Evolutionary conservation across 2,797 vertebrate species (phyloP), one percentile per base, ranked within the genome.

Genomic region (Rhinella marina): DNA sequence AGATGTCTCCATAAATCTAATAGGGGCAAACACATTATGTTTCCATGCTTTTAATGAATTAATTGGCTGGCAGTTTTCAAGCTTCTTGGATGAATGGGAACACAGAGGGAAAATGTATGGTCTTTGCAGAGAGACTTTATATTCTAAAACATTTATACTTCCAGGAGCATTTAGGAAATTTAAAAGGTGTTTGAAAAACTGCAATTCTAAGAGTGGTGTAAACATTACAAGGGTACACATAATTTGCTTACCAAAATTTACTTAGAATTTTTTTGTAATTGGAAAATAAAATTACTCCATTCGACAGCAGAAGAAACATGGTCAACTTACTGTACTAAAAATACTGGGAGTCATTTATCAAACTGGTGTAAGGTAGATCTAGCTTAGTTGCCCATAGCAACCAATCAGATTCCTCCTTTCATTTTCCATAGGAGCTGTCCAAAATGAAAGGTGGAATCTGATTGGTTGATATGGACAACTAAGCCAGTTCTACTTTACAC

Each of bases 1-100:
- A 89, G 81, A 86, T 89, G 73, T 86, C 88, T 89, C 62, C 73
- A 89, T 86, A 89, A 83, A 89, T 89, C 84, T 89, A 56, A 86
- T 86, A 66, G 80, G 88, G 88, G 88, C 88, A 89, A 86, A 86
- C 80, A 86, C 88, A 89, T 86, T 85, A 88, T 48, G 88, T 81
- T 82, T 86, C 79, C 70, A 89, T 77, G 84, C 84, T 86, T 89
- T 86, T 86, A 89, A 83, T 89, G 85, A 89, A 86, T 89, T 89
- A 86, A 86, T 89, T 86, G 85, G 80, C 85, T 86, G 72, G 84
- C 73, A 78, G 84, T 54, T 82, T 86, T 82, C 50, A 82, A 54
- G 66, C 61, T 72, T 13, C 57, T 48, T 68, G 52, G 52, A 70
- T 70, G 32, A 57, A 83, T 83, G 62, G 29, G 73, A 73, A 62